Conservation (phyloP, 2,113 vertebrate genomes). For the Acinonyx jubatus region DNA sequence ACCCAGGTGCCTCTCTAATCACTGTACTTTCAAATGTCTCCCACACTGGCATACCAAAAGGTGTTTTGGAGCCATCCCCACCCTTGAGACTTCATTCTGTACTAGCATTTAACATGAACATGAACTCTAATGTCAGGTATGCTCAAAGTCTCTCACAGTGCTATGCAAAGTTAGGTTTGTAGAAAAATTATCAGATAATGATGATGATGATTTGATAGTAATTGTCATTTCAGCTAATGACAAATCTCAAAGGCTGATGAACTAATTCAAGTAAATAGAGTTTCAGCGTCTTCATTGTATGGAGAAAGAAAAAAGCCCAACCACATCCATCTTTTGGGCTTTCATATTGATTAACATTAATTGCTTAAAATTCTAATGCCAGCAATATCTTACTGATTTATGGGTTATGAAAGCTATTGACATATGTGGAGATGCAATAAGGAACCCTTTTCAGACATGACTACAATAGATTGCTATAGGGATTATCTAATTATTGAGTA, state of each 20-base stretch:
- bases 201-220: not conserved
- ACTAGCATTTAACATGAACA: not conserved
- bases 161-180: not conserved
- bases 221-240: constrained; percentile 21
- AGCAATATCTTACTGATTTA: constrained; percentile 71
- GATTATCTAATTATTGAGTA: constrained; percentile 68
- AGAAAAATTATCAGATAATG: not conserved
- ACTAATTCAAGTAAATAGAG: constrained; percentile 46
- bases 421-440: not conserved
- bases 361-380: constrained; percentile 56
- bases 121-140: not conserved
- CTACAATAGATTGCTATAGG: constrained; percentile 40
- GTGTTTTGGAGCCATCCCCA: not conserved
- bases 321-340: constrained; percentile 48
- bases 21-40: not conserved
- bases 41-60: not conserved
- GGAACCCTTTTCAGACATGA: constrained; percentile 16
- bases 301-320: constrained; percentile 14
- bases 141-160: not conserved
- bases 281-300: not conserved
- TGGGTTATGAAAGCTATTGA: constrained; percentile 71
- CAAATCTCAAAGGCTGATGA: constrained; percentile 8
- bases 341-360: constrained; percentile 76
- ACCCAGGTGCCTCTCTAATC: no score
- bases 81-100: not conserved